Base-by-base conservation (phyloP, 2,888 invertebrate species). In the Scaptomyza flava region DNA sequence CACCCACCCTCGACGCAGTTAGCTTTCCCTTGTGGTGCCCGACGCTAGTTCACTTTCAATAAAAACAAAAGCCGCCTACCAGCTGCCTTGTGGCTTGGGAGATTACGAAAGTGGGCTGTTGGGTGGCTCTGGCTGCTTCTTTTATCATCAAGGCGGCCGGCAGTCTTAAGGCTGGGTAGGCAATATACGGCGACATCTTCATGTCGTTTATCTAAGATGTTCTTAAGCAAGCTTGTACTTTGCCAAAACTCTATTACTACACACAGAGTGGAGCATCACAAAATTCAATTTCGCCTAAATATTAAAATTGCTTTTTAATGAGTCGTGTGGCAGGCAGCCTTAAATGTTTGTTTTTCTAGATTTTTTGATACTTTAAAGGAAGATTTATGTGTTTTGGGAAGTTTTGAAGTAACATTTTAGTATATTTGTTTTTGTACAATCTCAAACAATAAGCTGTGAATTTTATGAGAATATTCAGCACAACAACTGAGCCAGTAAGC, bases 121-220 rank as follows among this genome's bases (percentile, higher is more conserved):
- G 17, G 41, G 17, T 41, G 41, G 4, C 41, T 41, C 17, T 41
- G 17, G 14, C 8, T 38, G 38, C 1, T 14, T 7, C 11, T 20
- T 5, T 23, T 11, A 14, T 11, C 38, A 6, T 51, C 11, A 3
- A 23, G 23, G 8, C 14, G 8, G 20, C 47, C 47, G n/a, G n/a
- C n/a, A 12, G 33, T 14, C 2, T 46, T 31, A 9, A 43, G 46
- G 36, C 31, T 27, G 20, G 36, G 12, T 20, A 43, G 52, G 23
- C 54, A 46, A 51, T 67, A 34, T 58, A 54, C 42, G 56, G 43
- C 46, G 61, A 76, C 70, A 71, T 67, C 76, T 74, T 72, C 68
- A 77, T 79, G 74, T 69, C 77, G 60, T 51, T 72, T 74, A 82
- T 77, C 81, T 51, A 74, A 17, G 41, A 71, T 71, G 57, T 54